Conservation (phyloP, 92 coral and sea anemone species). For the Diadumene lineata region DNA sequence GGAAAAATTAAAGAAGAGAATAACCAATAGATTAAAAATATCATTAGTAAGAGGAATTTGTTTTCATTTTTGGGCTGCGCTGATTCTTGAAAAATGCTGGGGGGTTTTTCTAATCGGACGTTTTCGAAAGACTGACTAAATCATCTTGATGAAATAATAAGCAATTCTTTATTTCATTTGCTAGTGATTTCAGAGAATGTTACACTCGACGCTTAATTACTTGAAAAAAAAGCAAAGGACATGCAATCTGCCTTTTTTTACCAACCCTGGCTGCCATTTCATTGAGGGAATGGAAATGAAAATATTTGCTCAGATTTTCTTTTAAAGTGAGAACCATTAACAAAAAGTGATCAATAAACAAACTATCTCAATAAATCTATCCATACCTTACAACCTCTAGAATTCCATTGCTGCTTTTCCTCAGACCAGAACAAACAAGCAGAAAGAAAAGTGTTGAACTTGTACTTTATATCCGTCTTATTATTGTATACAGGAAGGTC, state of each 20-base stretch:
- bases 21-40: too few relatives aligned
- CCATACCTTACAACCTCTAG: slow-evolving; percentile 72
- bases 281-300: not conserved
- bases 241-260: not conserved
- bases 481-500: slow-evolving; percentile 52
- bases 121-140: too few relatives aligned
- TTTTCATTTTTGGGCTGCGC: too few relatives aligned
- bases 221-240: not conserved
- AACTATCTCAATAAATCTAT: not conserved
- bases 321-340: not conserved
- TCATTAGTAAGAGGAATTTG: too few relatives aligned
- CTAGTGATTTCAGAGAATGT: too few relatives aligned
- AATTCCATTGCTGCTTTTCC: slow-evolving; percentile 60
- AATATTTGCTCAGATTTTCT: not conserved
- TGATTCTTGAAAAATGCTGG: too few relatives aligned
- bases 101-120: too few relatives aligned
- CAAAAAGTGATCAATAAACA: not conserved
- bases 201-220: not conserved
- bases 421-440: slow-evolving; percentile 79
- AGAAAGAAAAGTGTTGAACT: slow-evolving; percentile 46
- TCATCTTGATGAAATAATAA: too few relatives aligned
- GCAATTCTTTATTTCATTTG: too few relatives aligned
- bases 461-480: slow-evolving; percentile 55
- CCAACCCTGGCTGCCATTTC: not conserved
- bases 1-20: too few relatives aligned